Evolutionary conservation across 2,113 vertebrate genomes (phyloP).

Genomic region (Melanocharis versteri): DNA sequence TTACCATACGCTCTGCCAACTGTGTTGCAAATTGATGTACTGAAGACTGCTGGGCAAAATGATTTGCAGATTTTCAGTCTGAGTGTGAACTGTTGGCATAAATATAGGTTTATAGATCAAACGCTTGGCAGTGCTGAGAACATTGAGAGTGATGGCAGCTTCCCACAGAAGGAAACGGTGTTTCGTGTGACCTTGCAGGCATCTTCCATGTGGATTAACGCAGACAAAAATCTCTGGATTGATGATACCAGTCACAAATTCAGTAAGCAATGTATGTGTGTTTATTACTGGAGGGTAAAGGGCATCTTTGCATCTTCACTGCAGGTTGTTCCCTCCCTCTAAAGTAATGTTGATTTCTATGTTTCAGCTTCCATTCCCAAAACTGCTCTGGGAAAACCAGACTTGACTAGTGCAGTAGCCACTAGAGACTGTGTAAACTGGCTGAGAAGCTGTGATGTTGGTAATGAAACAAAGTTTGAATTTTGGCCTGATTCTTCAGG

Average conservation of each 20-base stretch:
- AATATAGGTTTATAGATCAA: conserved; percentile 3
- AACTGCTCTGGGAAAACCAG: not conserved
- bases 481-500: not conserved
- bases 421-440: not conserved
- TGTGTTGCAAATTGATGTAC: conserved; percentile 6
- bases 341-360: not conserved
- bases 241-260: not conserved
- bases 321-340: not conserved
- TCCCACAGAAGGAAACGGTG: not conserved
- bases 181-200: not conserved
- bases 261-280: not conserved
- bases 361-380: not conserved
- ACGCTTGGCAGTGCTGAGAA: conserved; percentile 1
- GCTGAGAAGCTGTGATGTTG: not conserved
- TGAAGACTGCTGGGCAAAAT: conserved; percentile 4
- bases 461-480: not conserved
- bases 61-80: not conserved
- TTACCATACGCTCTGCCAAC: not conserved
- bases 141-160: not conserved
- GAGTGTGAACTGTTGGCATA: not conserved
- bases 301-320: not conserved
- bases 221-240: not conserved
- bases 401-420: rapidly evolving
- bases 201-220: not conserved
- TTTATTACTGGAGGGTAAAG: not conserved